Evolutionary conservation across 2,797 vertebrate species (phyloP).

Genomic region (Hippopotamyrus pictus): DNA sequence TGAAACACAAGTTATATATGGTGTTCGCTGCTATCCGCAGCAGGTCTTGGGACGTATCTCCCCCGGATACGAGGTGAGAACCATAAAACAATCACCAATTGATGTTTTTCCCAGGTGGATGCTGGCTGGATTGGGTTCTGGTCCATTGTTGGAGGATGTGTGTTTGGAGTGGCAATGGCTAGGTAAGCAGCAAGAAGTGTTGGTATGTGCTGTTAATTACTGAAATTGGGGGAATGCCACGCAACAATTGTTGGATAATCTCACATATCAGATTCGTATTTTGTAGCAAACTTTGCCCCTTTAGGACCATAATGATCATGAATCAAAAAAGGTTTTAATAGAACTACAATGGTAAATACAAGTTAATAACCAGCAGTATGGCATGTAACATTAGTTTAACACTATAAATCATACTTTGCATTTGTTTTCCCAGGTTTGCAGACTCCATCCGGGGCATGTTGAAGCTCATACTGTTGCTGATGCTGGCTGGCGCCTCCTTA

Average conservation of each 20-base stretch:
- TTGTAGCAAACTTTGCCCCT: background rate
- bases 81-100: background rate
- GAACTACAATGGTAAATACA: background rate
- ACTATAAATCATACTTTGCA: background rate
- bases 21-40: background rate
- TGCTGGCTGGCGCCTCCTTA: constrained; percentile 87
- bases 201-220: background rate
- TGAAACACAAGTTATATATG: background rate
- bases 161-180: constrained; percentile 90
- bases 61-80: background rate
- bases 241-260: background rate
- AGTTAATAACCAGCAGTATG: background rate
- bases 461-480: constrained; percentile 90
- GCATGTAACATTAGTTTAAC: background rate
- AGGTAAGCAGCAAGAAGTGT: constrained; percentile 62
- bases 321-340: background rate
- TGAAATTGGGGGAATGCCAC: background rate
- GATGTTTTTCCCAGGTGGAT: constrained; percentile 68
- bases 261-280: background rate
- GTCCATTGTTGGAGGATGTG: constrained; percentile 88
- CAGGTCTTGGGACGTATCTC: background rate
- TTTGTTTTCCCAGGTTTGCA: constrained; percentile 74
- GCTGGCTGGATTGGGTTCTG: constrained; percentile 99
- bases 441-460: constrained; percentile 95
- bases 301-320: background rate